Evolutionary conservation across 2,113 vertebrate species (phyloP).

Genomic region (Sphaerodactylus townsendi): DNA sequence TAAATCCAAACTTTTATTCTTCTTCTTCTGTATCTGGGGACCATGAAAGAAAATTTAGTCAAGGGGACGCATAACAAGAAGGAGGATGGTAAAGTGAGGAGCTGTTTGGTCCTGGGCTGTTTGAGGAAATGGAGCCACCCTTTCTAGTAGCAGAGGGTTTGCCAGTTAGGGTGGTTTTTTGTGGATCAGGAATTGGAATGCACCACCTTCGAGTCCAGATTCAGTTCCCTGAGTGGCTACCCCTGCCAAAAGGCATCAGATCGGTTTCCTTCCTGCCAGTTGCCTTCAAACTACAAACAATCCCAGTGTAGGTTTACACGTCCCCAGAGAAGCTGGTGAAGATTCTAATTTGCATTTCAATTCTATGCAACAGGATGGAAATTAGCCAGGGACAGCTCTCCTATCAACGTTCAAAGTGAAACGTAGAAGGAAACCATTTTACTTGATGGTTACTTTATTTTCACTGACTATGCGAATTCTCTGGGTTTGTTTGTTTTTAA

Average conservation of each 20-base stretch:
- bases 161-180: neutral
- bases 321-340: neutral
- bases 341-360: neutral
- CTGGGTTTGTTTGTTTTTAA: neutral
- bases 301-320: no score
- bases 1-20: no score
- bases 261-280: neutral
- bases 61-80: neutral
- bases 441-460: neutral
- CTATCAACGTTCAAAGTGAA: neutral
- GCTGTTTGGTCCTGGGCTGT: neutral
- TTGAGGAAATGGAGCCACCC: neutral
- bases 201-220: no score
- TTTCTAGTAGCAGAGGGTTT: neutral
- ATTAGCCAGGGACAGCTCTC: neutral
- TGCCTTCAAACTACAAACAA: neutral
- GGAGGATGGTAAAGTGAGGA: no score
- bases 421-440: neutral
- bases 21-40: neutral
- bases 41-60: neutral
- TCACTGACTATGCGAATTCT: neutral
- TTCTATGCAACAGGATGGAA: neutral
- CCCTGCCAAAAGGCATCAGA: neutral
- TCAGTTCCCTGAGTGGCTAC: neutral
- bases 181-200: neutral